These are phyloP conservation scores for Machimus rusticus DNA, from an alignment of 2,888 invertebrate genomes.

Conservation along the genomic window DNA sequence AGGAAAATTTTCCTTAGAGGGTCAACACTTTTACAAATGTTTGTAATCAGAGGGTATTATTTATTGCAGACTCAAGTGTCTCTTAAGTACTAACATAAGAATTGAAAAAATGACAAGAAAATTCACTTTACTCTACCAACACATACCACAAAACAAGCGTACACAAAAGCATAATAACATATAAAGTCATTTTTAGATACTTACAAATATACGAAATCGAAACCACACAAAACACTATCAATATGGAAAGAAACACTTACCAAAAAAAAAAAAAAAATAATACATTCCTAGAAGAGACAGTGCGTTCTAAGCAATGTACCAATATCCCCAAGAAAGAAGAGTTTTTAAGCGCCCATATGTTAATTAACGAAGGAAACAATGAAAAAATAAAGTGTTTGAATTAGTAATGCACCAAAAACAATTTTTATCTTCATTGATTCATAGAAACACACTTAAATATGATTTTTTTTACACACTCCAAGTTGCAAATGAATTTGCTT, in stretches of 20 bases:
- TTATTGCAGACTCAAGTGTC: conserved; percentile 26
- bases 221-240: background rate
- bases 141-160: conserved; percentile 3
- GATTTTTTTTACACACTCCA: background rate
- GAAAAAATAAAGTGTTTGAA: conserved; percentile 10
- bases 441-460: background rate
- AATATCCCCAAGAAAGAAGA: conserved; percentile 32
- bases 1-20: conserved; percentile 29
- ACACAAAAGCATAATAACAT: conserved; percentile 14
- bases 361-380: background rate
- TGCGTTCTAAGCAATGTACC: conserved; percentile 29
- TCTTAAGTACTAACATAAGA: conserved; percentile 19
- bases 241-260: background rate
- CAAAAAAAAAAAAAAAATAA: no score
- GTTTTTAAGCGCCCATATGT: conserved; percentile 14
- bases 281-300: conserved; percentile 24
- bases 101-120: background rate
- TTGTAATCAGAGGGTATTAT: conserved; percentile 30
- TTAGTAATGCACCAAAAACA: conserved; percentile 22
- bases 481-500: background rate
- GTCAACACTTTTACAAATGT: conserved; percentile 30
- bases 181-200: conserved; percentile 26
- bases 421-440: conserved; percentile 19
- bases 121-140: conserved; percentile 9
- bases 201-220: conserved; percentile 28